Percentiles rank a stretch among this genome's conserved stretches.
These are phyloP conservation scores for Odontamblyopus rebecca DNA, from an alignment of 2,797 vertebrate genomes.

Conservation along the genomic window DNA sequence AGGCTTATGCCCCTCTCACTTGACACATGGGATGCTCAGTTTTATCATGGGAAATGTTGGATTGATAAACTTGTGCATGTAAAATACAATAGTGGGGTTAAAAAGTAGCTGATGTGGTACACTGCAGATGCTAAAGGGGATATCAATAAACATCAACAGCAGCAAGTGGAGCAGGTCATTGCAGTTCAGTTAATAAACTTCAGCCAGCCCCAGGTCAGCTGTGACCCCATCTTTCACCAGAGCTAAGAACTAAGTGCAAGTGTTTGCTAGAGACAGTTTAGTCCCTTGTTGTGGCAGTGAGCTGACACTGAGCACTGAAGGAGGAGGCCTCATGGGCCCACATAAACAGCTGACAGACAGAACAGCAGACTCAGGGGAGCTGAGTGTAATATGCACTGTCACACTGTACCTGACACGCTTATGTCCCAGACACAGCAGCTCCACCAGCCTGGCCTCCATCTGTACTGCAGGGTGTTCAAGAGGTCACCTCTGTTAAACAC, in stretches of 20 bases:
- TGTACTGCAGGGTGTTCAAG: neutral
- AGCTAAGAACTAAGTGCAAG: neutral
- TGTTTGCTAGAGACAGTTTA: neutral
- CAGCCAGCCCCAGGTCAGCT: neutral
- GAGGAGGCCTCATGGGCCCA: constrained; percentile 17
- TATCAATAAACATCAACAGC: neutral
- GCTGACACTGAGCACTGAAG: constrained; percentile 18
- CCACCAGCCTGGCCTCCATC: constrained; percentile 14
- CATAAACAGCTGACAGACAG: neutral
- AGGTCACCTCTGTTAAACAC: neutral
- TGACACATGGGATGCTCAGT: constrained; percentile 1
- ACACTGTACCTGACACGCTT: constrained; percentile 33
- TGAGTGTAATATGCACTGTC: constrained; percentile 33
- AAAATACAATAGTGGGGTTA: no score
- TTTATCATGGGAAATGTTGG: neutral
- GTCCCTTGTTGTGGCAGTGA: constrained; percentile 27
- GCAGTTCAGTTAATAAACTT: neutral
- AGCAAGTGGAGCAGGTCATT: neutral
- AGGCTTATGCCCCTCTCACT: constrained; percentile 25
- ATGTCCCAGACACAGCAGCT: neutral
- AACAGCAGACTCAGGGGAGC: constrained; percentile 8
- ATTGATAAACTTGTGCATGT: neutral
- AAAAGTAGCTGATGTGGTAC: no score
- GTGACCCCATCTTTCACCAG: neutral
- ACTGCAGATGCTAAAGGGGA: neutral